A percentile compares a stretch with the other conserved stretches of the same genome.
Evolutionary conservation across 1,140 invertebrate species (phyloP).

Genomic region (Trypoxylus dichotomus): DNA sequence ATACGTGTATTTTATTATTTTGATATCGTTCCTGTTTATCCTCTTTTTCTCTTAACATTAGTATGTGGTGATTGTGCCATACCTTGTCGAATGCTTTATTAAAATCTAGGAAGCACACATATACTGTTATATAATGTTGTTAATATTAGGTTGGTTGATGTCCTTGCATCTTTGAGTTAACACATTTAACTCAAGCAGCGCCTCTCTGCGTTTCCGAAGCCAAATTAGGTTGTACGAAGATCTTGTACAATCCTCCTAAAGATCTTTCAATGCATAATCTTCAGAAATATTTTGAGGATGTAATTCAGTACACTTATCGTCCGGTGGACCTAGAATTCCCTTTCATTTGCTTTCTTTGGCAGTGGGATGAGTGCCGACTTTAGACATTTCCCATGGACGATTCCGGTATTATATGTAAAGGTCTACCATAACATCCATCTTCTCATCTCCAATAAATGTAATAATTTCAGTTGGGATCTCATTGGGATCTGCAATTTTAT

Average conservation of each 20-base stretch:
- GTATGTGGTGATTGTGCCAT: too few species aligned
- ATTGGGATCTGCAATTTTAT: conserved; percentile 38
- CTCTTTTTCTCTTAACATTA: background rate
- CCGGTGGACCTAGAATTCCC: conserved; percentile 37
- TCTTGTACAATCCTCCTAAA: conserved; percentile 37
- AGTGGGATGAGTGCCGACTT: conserved; percentile 37
- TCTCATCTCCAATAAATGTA: background rate
- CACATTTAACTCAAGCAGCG: conserved; percentile 39
- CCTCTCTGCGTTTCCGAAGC: conserved; percentile 40
- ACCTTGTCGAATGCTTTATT: conserved; percentile 4
- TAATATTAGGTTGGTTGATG: conserved; percentile 11
- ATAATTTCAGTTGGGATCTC: conserved; percentile 38
- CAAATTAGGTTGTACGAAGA: conserved; percentile 38
- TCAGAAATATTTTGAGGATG: conserved; percentile 40
- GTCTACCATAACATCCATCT: too few species aligned
- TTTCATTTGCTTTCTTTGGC: conserved; percentile 38
- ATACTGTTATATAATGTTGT: too few species aligned
- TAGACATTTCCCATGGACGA: conserved; percentile 33
- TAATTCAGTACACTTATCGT: conserved; percentile 40
- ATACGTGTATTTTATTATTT: background rate
- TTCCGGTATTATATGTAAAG: too few species aligned
- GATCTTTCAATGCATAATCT: conserved; percentile 39
- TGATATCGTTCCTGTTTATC: background rate
- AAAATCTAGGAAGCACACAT: conserved; percentile 31
- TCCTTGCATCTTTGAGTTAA: conserved; percentile 27